These are phyloP conservation scores for Allygus modestus DNA, from an alignment of 2,888 invertebrate genomes.

Conservation along the genomic window DNA sequence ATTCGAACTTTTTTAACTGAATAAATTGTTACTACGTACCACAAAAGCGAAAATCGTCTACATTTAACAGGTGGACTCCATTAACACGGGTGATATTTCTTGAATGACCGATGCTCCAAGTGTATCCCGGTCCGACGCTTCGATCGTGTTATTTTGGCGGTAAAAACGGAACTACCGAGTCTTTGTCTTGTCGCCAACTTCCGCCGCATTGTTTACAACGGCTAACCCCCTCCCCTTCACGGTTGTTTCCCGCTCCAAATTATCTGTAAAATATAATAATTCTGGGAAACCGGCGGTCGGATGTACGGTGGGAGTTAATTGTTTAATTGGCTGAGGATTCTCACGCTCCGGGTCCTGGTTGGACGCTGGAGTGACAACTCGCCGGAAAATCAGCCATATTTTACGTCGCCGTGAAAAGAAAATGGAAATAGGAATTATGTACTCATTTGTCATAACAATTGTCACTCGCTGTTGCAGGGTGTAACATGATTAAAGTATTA, in stretches of 20 bases:
- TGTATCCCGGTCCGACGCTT: background rate
- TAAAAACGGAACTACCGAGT: constrained; percentile 54
- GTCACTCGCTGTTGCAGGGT: background rate
- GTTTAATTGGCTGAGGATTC: constrained; percentile 42
- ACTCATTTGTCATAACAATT: background rate
- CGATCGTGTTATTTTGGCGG: constrained; percentile 39
- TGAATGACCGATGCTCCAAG: background rate
- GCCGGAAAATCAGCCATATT: constrained; percentile 5
- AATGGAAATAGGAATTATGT: background rate
- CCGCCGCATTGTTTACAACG: constrained; percentile 46
- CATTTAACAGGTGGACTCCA: no score
- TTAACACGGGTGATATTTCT: no score
- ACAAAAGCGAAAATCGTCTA: no score
- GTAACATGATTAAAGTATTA: no score
- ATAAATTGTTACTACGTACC: no score
- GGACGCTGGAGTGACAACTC: constrained; percentile 23
- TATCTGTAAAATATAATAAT: constrained; percentile 55
- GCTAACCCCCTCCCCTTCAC: constrained; percentile 48
- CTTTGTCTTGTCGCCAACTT: constrained; percentile 50
- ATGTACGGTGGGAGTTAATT: constrained; percentile 33
- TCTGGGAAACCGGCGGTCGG: constrained; percentile 50
- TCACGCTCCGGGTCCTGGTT: constrained; percentile 32
- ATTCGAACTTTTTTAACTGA: no score
- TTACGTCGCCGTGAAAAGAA: background rate
- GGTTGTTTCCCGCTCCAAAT: constrained; percentile 49